Percentiles rank a stretch among this genome's conserved stretches.
Conservation (phyloP, 2,113 vertebrate species). For the Mastomys coucha region DNA sequence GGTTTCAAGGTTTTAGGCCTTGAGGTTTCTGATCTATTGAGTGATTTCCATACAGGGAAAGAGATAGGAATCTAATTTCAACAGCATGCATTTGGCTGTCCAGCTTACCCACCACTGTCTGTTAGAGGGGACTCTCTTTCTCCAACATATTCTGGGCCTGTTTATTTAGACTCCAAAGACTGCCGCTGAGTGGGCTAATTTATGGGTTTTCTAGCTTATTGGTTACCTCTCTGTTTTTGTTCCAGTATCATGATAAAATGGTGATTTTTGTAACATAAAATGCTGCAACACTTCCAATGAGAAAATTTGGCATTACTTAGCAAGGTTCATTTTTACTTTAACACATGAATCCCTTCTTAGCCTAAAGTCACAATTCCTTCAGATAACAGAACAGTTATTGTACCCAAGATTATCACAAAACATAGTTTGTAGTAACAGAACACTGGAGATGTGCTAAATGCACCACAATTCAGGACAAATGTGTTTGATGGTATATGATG, state of each 20-base stretch:
- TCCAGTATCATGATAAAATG: not conserved
- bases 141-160: no score
- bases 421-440: slow-evolving; percentile 4
- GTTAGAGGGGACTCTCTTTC: not conserved
- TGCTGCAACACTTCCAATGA: not conserved
- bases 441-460: not conserved
- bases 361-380: not conserved
- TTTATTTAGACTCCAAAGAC: not conserved
- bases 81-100: not conserved
- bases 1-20: not conserved
- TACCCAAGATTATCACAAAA: not conserved
- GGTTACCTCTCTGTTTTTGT: not conserved
- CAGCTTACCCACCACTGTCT: not conserved
- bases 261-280: not conserved
- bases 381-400: not conserved
- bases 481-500: not conserved
- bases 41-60: not conserved
- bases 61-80: not conserved
- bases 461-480: not conserved
- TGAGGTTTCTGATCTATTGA: not conserved
- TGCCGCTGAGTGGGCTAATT: not conserved
- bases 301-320: not conserved
- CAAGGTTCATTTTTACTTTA: slow-evolving; percentile 12
- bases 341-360: not conserved
- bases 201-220: not conserved